Evolutionary conservation across 37 sponge, comb jelly and placozoan species (phyloP), one percentile per base, ranked within the genome.

Genomic region (Dysidea cf. avara): DNA sequence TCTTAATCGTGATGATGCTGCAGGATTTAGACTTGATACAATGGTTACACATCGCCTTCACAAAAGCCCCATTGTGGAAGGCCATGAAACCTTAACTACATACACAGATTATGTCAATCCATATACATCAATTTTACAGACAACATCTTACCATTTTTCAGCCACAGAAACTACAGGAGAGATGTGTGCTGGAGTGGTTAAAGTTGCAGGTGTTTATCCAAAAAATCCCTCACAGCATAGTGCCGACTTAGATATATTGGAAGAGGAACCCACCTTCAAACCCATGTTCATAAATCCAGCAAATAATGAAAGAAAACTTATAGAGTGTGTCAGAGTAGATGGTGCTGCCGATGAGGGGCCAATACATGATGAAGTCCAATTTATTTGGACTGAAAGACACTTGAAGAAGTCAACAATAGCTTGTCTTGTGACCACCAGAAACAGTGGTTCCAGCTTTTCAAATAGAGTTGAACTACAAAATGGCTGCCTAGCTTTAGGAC

Each of bases 241-340:
- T 20, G 46, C 61, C n/a, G 59, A 72, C 31, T 58, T 72, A 14
- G 26, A 72, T n/a, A 58, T 72, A 30, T 51, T 69, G 6, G 7
- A 5, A 5, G 7, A 18, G 4, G 25, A 14, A 25, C 64, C 64
- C 7, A n/a, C 3, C 4, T 48, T 68, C 5, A 12, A 43, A 47
- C 28, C 58, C 11, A 59, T 58, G 3, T 72, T 69, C 48, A 33
- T 49, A 26, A 51, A 69, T 53, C 70, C 70, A 16, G 7, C 25
- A 28, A 51, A 51, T 12, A 26, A 26, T 26, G 18, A 28, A 62
- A 28, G 34, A 6, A 75, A 75, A 61, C 29, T 20, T 39, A 62
- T 75, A 20, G 63, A 62, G 20, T 75, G 76, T 36, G 40, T 75
- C 7, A 36, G 76, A 38, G 76, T 72, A 18, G 72, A 72, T 72